Conservation (phyloP, 2,797 vertebrate species). For the Anguilla marmorata region DNA sequence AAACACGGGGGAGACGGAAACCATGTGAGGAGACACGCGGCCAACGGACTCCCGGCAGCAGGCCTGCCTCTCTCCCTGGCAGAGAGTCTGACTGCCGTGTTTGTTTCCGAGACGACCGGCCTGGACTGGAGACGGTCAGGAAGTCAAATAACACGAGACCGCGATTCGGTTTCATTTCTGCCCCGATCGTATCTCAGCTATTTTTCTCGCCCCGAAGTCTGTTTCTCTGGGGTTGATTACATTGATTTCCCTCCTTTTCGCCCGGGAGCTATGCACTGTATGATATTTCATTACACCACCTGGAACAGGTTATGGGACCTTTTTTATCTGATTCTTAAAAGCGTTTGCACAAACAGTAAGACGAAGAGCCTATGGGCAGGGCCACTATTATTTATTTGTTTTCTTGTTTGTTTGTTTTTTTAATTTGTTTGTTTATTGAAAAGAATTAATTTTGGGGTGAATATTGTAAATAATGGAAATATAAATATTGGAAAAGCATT, state of each 20-base stretch:
- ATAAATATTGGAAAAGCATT: conserved; percentile 27
- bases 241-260: not conserved
- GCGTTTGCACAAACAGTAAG: conserved; percentile 58
- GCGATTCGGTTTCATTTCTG: not conserved
- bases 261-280: conserved; percentile 43
- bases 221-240: not conserved
- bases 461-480: conserved; percentile 40
- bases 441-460: not conserved
- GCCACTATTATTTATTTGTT: conserved; percentile 42
- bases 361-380: conserved; percentile 54
- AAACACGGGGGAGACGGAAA: not conserved
- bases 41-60: no score
- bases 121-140: not conserved
- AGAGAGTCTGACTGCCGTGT: not conserved
- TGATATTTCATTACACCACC: conserved; percentile 69
- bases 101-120: not conserved
- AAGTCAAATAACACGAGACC: not conserved
- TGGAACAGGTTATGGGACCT: conserved; percentile 62
- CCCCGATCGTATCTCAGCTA: conserved; percentile 3
- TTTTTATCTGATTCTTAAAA: conserved; percentile 65
- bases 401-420: conserved; percentile 46
- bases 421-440: conserved; percentile 23
- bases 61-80: not conserved
- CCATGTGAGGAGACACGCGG: not conserved
- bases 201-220: not conserved